phyloP scores from a whole-genome alignment of 2,797 vertebrate species.

The Sciurus carolinensis region DNA sequence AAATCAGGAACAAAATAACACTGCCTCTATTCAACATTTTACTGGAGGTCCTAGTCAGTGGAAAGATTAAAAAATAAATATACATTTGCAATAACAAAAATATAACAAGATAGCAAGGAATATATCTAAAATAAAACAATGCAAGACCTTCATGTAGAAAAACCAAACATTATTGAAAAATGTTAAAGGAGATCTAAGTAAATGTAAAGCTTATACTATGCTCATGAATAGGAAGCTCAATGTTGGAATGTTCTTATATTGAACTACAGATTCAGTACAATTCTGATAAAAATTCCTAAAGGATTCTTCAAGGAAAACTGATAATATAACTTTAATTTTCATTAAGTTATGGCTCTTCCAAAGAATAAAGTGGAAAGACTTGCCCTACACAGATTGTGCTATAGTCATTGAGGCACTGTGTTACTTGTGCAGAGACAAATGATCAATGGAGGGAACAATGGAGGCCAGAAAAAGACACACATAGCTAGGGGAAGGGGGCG shows the following conservation, averaged over 20 bases:
- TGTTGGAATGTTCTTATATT: neutral
- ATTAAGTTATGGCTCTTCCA: neutral
- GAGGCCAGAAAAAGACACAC: neutral
- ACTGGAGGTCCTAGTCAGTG: neutral
- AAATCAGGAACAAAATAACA: constrained; percentile 22
- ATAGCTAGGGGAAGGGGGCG: fast-evolving
- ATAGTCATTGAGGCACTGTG: neutral
- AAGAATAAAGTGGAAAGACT: neutral
- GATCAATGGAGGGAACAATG: neutral
- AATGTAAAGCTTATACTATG: neutral
- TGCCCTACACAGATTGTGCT: neutral
- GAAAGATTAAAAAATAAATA: constrained; percentile 8
- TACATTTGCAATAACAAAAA: constrained; percentile 23
- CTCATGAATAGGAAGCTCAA: neutral
- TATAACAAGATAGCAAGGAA: neutral
- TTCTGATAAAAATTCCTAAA: constrained; percentile 4
- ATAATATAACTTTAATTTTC: constrained; percentile 35
- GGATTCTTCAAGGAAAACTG: constrained; percentile 36
- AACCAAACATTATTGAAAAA: constrained; percentile 38
- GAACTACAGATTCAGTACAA: neutral
- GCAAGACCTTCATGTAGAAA: neutral
- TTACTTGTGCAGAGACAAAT: neutral
- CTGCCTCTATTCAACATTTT: neutral
- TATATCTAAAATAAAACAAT: constrained; percentile 20
- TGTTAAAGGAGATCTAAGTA: neutral